Percentiles rank a stretch among this genome's conserved stretches.
Conservation (phyloP, 2,888 invertebrate genomes). For the Zeuzera pyrina region DNA sequence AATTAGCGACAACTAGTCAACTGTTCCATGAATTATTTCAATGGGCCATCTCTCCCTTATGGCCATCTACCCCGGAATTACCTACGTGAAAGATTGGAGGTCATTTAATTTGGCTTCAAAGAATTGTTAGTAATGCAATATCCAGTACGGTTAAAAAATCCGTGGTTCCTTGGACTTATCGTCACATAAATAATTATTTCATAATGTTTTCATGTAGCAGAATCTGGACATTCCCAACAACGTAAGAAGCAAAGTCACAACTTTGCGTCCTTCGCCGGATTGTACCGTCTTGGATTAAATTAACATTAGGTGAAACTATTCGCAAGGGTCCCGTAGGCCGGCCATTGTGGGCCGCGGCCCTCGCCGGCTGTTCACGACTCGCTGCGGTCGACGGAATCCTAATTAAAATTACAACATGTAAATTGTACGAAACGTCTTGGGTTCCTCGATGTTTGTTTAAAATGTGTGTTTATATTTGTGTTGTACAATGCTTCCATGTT, state of each 20-base stretch:
- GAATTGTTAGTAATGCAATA: too few species aligned
- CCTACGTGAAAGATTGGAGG: too few species aligned
- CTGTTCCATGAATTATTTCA: too few species aligned
- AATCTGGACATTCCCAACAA: constrained; percentile 28
- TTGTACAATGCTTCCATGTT: too few species aligned
- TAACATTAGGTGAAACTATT: constrained; percentile 68
- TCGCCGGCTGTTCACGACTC: constrained; percentile 27
- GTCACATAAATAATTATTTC: too few species aligned
- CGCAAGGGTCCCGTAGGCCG: constrained; percentile 32
- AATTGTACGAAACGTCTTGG: constrained; percentile 49
- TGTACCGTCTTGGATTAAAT: constrained; percentile 67
- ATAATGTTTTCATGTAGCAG: too few species aligned
- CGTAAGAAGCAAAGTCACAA: constrained; percentile 56
- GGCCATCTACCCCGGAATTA: too few species aligned
- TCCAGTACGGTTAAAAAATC: too few species aligned
- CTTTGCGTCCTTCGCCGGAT: constrained; percentile 38
- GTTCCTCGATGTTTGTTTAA: constrained; percentile 42
- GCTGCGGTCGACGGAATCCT: constrained; percentile 53
- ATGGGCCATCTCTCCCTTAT: too few species aligned
- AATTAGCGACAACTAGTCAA: too few species aligned
- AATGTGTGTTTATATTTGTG: constrained; percentile 17
- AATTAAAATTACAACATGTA: constrained; percentile 71
- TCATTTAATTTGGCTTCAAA: too few species aligned
- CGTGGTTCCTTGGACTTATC: too few species aligned
- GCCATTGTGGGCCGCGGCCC: constrained; percentile 26